phyloP scores from a whole-genome alignment of 2,888 invertebrate species.

The Drosophila acutilabella region DNA sequence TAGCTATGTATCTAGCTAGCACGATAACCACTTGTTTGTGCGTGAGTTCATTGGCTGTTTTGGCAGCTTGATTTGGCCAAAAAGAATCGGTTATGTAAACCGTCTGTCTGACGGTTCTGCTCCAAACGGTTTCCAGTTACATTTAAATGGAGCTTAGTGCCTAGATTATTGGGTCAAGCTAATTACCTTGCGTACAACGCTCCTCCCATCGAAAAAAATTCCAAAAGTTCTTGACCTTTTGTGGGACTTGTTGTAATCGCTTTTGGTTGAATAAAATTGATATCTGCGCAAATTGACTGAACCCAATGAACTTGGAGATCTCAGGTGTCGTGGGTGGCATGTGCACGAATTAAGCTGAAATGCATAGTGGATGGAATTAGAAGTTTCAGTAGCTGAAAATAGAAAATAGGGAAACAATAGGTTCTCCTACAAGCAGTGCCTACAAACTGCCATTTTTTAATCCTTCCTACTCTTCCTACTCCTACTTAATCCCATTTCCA shows the following conservation, averaged over 20 bases:
- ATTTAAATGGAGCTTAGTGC: slow-evolving; percentile 45
- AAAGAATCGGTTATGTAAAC: slow-evolving; percentile 61
- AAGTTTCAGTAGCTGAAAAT: no score
- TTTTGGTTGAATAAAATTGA: slow-evolving; percentile 29
- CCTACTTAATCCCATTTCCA: background rate
- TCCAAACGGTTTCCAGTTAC: slow-evolving; percentile 45
- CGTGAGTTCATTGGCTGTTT: slow-evolving; percentile 63
- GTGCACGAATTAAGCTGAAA: background rate
- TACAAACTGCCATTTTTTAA: no score
- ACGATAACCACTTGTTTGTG: slow-evolving; percentile 1
- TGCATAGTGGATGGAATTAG: background rate
- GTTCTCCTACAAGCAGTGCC: no score
- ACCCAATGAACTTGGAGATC: background rate
- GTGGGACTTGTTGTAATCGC: slow-evolving; percentile 39
- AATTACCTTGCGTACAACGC: background rate
- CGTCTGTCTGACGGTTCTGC: slow-evolving; percentile 49
- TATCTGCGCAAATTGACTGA: slow-evolving; percentile 17
- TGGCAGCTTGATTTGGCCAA: slow-evolving; percentile 20
- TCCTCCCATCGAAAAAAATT: background rate
- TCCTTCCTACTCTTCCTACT: background rate
- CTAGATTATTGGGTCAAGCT: slow-evolving; percentile 5
- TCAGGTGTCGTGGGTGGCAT: background rate
- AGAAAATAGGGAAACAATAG: no score
- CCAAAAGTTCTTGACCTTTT: slow-evolving; percentile 43
- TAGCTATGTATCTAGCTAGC: slow-evolving; percentile 5